phyloP scores from a whole-genome alignment of 2,797 vertebrate genomes.

The Meda fulgida region DNA sequence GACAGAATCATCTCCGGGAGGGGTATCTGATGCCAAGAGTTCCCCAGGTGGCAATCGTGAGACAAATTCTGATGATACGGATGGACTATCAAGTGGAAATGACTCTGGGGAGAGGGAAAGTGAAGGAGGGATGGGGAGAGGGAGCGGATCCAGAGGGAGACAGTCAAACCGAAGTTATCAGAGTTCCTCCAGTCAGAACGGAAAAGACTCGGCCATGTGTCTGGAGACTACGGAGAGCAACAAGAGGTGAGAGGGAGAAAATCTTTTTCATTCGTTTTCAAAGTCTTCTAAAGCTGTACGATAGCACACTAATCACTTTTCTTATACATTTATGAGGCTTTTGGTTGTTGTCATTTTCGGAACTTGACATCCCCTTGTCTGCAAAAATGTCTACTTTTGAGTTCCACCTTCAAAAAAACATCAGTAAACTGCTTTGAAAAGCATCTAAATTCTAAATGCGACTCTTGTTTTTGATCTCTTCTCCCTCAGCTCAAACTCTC shows the following conservation, averaged over 20 bases:
- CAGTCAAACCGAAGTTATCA: conserved; percentile 84
- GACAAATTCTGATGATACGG: conserved; percentile 82
- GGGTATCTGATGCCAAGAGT: conserved; percentile 63
- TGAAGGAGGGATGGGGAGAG: conserved; percentile 72
- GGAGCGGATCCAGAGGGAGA: conserved; percentile 68
- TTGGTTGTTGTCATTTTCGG: background rate
- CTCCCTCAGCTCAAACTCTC: conserved; percentile 85
- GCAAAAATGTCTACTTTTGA: background rate
- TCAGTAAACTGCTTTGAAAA: background rate
- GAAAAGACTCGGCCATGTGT: conserved; percentile 89
- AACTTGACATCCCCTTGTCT: background rate
- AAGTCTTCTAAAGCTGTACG: background rate
- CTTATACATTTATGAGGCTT: background rate
- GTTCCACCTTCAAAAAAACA: background rate
- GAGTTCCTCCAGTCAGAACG: conserved; percentile 83
- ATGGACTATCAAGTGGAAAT: conserved; percentile 87
- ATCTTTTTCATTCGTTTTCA: too few species aligned
- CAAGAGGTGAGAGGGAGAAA: conserved; percentile 80
- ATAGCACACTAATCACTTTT: background rate
- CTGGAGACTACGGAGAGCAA: conserved; percentile 87
- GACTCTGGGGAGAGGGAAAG: conserved; percentile 85
- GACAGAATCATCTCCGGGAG: conserved; percentile 67
- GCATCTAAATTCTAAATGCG: background rate
- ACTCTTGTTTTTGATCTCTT: background rate
- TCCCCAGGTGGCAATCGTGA: conserved; percentile 66